A percentile compares a stretch with the other conserved stretches of the same genome.
Conservation (phyloP, 2,888 invertebrate genomes). For the Salticus scenicus region DNA sequence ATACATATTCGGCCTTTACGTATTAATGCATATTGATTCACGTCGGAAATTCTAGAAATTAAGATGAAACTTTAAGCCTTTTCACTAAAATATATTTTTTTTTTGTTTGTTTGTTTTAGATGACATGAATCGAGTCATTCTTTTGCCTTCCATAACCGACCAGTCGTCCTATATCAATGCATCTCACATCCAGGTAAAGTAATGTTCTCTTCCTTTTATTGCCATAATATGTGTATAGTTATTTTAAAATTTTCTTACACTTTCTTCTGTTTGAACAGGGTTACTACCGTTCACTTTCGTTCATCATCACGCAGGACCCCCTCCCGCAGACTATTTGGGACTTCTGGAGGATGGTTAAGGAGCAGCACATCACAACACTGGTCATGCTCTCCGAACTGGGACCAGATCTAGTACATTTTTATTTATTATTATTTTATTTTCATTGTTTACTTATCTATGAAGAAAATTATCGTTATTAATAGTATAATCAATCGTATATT, state of each 20-base stretch:
- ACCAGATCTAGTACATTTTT: constrained; percentile 66
- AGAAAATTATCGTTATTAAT: no score
- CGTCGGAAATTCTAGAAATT: no score
- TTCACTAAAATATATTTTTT: no score
- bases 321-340: constrained; percentile 89
- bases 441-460: no score
- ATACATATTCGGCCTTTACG: no score
- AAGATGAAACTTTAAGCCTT: no score
- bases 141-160: constrained; percentile 89
- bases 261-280: constrained; percentile 78
- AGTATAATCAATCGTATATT: no score
- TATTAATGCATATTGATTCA: no score
- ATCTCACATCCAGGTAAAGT: constrained; percentile 86
- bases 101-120: constrained; percentile 75
- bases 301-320: constrained; percentile 95
- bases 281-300: constrained; percentile 90
- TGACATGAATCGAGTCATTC: constrained; percentile 92
- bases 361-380: constrained; percentile 89
- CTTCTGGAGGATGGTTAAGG: constrained; percentile 96
- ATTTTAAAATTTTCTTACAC: no score
- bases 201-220: no score
- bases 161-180: constrained; percentile 96
- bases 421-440: no score
- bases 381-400: constrained; percentile 91
- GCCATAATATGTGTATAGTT: no score